Evolutionary conservation across 1,140 invertebrate species (phyloP), one percentile per base, ranked within the genome.

Genomic region (Nasonia longicornis): DNA sequence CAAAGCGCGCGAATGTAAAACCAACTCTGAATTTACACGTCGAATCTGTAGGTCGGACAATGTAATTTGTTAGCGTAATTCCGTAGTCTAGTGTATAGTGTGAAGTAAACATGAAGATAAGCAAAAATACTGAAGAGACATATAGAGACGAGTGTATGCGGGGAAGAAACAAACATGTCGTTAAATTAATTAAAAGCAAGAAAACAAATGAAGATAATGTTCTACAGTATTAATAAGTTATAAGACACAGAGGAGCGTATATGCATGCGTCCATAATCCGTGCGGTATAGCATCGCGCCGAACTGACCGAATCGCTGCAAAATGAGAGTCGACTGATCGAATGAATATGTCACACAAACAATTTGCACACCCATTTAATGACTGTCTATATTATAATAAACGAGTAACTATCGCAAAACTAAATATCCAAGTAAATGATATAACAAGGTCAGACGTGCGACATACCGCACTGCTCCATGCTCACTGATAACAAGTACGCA

Each of bases 161-260:
- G 7, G 20, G 16, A n/a, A 72, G 31, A 35, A 35, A 35, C 2
- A 79, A n/a, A n/a, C 48, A 58, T 58, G 48, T 72, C 77, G 70
- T 63, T 72, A 64, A 58, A 71, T 20, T 79, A 71, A 52, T 71
- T 14, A 79, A 72, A 52, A 52, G 16, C 16, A 58, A n/a, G 20
- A 58, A 58, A 58, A 48, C 38, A 16, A 73, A 7, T 16, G n/a
- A 71, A 58, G 35, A 63, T 71, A 71, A 89, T 89, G 87, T 89
- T 87, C 85, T 87, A 84, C 89, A 90, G 89, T 90, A 90, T 90
- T 90, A 90, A 87, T 89, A 89, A 85, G 84, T 86, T 90, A 81
- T 81, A 90, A 89, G 89, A 70, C 81, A 35, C 31, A 35, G 82
- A 87, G 12, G 70, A 82, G 67, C 64, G 79, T 52, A 69, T 69